These are phyloP conservation scores for Callithrix jacchus DNA, from an alignment of 2,113 vertebrate species.

Conservation along the genomic window DNA sequence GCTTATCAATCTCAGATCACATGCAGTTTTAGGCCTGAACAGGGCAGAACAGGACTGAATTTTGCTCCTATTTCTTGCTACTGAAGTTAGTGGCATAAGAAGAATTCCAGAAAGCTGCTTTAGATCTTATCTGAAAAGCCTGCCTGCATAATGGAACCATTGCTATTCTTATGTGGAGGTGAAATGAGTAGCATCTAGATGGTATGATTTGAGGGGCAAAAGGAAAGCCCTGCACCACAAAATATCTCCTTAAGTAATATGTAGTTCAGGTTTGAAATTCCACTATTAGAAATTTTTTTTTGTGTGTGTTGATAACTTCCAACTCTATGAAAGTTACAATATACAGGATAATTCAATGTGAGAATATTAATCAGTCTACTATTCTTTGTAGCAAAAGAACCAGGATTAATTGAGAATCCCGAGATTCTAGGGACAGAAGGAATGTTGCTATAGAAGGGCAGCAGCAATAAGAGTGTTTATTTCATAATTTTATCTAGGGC, in stretches of 20 bases:
- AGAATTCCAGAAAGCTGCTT: neutral
- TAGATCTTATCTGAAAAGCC: neutral
- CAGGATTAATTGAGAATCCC: neutral
- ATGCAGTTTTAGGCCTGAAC: neutral
- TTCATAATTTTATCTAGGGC: neutral
- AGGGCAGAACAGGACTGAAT: neutral
- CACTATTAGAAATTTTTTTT: neutral
- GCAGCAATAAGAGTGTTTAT: neutral
- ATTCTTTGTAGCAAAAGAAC: neutral
- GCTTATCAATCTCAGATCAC: neutral
- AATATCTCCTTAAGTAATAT: neutral
- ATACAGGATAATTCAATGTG: neutral
- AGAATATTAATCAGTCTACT: neutral
- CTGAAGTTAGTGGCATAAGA: neutral
- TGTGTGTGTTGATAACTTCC: slow-evolving; percentile 8
- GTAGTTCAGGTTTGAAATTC: neutral
- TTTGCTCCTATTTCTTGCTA: neutral
- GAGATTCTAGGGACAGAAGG: neutral
- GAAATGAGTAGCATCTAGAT: neutral
- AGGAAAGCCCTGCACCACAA: neutral
- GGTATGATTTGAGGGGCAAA: neutral
- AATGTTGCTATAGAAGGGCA: neutral
- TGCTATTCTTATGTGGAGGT: neutral
- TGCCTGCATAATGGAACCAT: neutral
- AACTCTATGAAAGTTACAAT: neutral